Base-by-base conservation (phyloP, 2,888 invertebrate species). In the Drosophila emarginata region DNA sequence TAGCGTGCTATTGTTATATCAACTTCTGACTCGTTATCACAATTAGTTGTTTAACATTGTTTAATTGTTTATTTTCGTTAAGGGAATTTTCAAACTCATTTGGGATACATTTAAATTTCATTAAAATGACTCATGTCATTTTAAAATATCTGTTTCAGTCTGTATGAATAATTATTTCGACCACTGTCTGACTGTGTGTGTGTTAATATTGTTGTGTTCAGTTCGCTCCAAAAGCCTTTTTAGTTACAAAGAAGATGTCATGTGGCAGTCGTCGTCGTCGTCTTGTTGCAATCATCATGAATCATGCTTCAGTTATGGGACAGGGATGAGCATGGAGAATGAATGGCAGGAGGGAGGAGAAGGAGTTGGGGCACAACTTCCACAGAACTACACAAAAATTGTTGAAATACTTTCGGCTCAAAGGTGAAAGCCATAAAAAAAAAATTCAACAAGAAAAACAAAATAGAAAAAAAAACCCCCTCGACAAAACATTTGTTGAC, bases 401-500 rank as follows among this genome's bases (percentile, higher is more conserved):
- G 77, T 68, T 77, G 61, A 77, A 70, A 75, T 77, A 74, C 59
- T 70, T 76, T 64, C 54, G 70, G 76, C 66, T 59, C 74, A 87
- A 77, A 84, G 87, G 82, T 78, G 82, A 82, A 84, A 78, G 69
- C 69, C 84, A 80, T 87, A 64, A 71, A 80, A 72, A 64, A 71
- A 80, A 52, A 65, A 65, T 53, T 36, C 52, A 28, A 53, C 32
- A 51, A 61, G 50, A 63, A 56, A 57, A 15, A 51, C 60, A 32
- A 32, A 32, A 15, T 39, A 58, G 50, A 37, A 59, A 50, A 61
- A 39, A 68, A 53, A 54, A 32, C 60, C 66, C 60, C 62, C 64
- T 65, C n/a, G 36, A 23, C 60, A 64, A 62, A 72, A 64, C 51
- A 57, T 45, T 68, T 70, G 66, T 76, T 45, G 62, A 45, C 64